Evolutionary conservation across 2,113 vertebrate genomes (phyloP), one percentile per base, ranked within the genome.

Genomic region (Platysternon megacephalum): DNA sequence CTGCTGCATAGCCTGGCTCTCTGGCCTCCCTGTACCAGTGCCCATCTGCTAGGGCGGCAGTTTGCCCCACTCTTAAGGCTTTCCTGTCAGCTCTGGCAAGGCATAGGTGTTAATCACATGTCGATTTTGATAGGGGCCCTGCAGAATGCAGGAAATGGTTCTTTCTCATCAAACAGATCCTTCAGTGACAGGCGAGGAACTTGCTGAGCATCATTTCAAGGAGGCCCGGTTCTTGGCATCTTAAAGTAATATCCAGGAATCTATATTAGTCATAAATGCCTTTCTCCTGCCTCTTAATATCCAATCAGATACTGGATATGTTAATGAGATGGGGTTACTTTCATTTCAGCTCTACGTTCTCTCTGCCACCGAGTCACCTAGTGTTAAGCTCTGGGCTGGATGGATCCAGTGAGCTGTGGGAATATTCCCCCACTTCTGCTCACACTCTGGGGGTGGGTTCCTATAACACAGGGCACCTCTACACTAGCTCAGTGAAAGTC

Each of bases 301-400:
- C 22, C 79, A 68, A 72, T n/a, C 68, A 58, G 61, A 19, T 48
- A 11, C 14, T 9, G 44, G 3, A 26, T 29, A 48, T 32, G 79
- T 28, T 76, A 52, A 39, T 12, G 1, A 16, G 42, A 32, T 56
- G 80, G 91, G 11, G 10, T 2, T 22, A n/a, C 84, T 82, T 55
- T 19, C 79, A n/a, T 58, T 44, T 78, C 53, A 78, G 86, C 29
- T 83, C 90, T 85, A 5, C 44, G 28, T 55, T 82, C 58, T 86
- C 91, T 82, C 22, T 82, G 82, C 81, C 58, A 44, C 58, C 4
- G 35, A 87, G 72, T 84, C 55, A 49, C 84, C 83, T 49, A 22
- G 21, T 42, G 22, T 3, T 78, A 53, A 91, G 78, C 78, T 82
- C 81, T 29, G 17, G 89, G 78, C n/a, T 68, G 0, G 5, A 39